phyloP scores from a whole-genome alignment of 2,888 invertebrate species.

The Neuroscelio doddi region DNA sequence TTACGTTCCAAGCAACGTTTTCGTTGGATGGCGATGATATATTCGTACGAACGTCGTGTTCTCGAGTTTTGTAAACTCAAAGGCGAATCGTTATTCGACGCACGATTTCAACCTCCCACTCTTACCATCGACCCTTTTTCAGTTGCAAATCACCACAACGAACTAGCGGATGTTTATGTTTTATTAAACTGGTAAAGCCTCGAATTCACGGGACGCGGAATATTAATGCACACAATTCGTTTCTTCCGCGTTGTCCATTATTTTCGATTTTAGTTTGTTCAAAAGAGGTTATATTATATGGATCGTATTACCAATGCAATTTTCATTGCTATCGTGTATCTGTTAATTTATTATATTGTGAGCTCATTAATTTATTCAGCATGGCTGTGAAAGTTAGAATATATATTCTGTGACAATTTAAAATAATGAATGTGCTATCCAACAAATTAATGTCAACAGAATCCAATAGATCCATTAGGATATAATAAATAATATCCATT shows the following conservation, averaged over 20 bases:
- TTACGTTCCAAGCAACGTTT: constrained; percentile 19
- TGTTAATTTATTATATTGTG: neutral
- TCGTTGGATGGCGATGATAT: constrained; percentile 22
- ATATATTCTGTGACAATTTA: too few relatives aligned
- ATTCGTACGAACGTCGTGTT: constrained; percentile 33
- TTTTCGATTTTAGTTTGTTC: constrained; percentile 33
- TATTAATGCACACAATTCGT: constrained; percentile 46
- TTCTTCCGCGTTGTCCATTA: constrained; percentile 40
- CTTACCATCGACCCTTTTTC: constrained; percentile 43
- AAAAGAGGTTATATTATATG: constrained; percentile 28
- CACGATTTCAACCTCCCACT: constrained; percentile 33
- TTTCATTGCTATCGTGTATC: neutral
- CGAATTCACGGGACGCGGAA: constrained; percentile 44
- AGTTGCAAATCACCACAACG: constrained; percentile 47
- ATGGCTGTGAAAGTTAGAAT: neutral
- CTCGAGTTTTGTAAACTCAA: constrained; percentile 34
- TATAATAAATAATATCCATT: too few relatives aligned
- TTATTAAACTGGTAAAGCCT: constrained; percentile 43
- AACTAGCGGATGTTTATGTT: constrained; percentile 46
- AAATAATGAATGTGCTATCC: too few relatives aligned
- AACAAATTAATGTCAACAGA: too few relatives aligned
- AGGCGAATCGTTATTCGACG: constrained; percentile 36
- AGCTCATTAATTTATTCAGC: constrained; percentile 2
- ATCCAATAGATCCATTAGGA: too few relatives aligned
- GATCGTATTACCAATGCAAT: constrained; percentile 33